Conservation (phyloP, 2,113 vertebrate species). For the Channa maculata region DNA sequence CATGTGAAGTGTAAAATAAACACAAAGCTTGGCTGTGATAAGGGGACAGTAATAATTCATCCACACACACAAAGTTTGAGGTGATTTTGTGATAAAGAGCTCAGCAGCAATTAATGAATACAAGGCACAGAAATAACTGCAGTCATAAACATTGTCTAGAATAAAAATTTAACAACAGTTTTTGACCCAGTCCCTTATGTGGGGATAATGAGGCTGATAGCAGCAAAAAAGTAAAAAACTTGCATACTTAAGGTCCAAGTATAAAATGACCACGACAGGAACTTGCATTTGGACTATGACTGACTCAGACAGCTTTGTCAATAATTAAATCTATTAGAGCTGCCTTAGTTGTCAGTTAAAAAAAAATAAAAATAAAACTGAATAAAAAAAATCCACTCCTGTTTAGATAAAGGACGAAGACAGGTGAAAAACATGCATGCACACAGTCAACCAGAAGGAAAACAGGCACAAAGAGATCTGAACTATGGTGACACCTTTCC, state of each 20-base stretch:
- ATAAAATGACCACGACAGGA: slow-evolving; percentile 15
- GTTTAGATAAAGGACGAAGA: neutral
- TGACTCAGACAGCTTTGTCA: neutral
- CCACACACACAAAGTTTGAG: neutral
- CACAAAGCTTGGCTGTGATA: neutral
- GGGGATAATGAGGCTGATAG: slow-evolving; percentile 1
- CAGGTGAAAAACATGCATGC: slow-evolving; percentile 49
- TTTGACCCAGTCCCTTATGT: neutral
- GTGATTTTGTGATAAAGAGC: neutral
- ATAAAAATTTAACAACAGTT: neutral
- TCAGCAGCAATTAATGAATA: slow-evolving; percentile 2
- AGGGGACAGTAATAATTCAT: neutral
- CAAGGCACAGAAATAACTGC: slow-evolving; percentile 47
- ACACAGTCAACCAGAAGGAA: slow-evolving; percentile 24
- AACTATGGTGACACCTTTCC: slow-evolving; percentile 11
- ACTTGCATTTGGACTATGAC: neutral
- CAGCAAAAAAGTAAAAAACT: neutral
- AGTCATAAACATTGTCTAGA: neutral
- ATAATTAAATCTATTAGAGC: neutral
- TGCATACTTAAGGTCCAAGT: slow-evolving; percentile 19
- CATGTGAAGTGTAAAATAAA: neutral
- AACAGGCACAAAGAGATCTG: neutral
- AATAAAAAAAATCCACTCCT: neutral
- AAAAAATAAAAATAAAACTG: slow-evolving; percentile 1
- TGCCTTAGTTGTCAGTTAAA: neutral